Percentiles rank a stretch among this genome's conserved stretches.
Evolutionary conservation across 2,797 vertebrate species (phyloP).

Genomic region (Sparidentex hasta): DNA sequence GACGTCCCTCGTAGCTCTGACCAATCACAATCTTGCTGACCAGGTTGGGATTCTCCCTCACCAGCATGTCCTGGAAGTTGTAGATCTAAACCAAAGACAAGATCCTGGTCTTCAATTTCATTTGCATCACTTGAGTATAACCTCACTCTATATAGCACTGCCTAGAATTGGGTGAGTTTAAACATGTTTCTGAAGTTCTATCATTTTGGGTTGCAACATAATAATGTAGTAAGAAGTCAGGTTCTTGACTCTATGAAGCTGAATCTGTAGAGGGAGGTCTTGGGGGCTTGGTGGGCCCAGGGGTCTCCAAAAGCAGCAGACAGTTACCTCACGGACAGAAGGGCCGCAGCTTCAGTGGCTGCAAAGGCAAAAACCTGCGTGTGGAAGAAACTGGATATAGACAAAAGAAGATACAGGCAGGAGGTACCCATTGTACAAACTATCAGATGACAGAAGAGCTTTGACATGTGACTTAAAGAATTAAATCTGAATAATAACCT

Average conservation of each 20-base stretch:
- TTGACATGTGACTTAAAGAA: too few relatives aligned
- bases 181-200: neutral
- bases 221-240: neutral
- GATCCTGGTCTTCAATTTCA: neutral
- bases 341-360: too few relatives aligned
- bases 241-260: neutral
- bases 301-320: too few relatives aligned
- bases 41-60: constrained; percentile 87
- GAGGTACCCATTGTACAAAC: too few relatives aligned
- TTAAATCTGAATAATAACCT: neutral
- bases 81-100: constrained; percentile 86
- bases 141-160: neutral
- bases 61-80: constrained; percentile 91
- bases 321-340: too few relatives aligned
- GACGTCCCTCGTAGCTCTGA: constrained; percentile 86
- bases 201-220: neutral
- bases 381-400: too few relatives aligned
- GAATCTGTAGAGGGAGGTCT: neutral
- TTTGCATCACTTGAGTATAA: neutral
- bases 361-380: too few relatives aligned
- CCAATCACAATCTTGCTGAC: constrained; percentile 94
- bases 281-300: neutral
- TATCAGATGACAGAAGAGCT: too few relatives aligned
- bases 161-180: neutral
- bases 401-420: too few relatives aligned